phyloP scores from a whole-genome alignment of 2,113 vertebrate species.

The Poecile atricapillus region DNA sequence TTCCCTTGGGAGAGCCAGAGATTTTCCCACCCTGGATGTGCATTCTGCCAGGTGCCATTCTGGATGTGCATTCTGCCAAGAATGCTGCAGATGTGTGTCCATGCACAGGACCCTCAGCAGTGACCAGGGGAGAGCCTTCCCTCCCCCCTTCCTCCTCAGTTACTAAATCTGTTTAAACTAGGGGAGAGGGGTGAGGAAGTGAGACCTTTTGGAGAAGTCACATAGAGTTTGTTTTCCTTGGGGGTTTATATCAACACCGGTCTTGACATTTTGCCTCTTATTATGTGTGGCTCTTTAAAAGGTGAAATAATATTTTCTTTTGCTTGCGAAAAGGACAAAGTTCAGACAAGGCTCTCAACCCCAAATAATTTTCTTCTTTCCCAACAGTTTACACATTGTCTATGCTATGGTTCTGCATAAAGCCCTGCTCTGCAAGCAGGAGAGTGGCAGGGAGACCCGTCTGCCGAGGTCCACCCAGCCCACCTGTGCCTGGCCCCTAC shows the following conservation, averaged over 20 bases:
- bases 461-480: background rate
- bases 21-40: rapidly evolving
- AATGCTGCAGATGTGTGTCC: background rate
- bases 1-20: background rate
- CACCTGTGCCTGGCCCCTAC: background rate
- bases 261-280: conserved; percentile 83
- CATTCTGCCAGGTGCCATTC: rapidly evolving
- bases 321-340: conserved; percentile 82
- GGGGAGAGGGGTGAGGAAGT: conserved; percentile 72
- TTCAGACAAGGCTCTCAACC: conserved; percentile 75
- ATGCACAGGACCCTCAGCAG: background rate
- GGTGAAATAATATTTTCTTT: conserved; percentile 86
- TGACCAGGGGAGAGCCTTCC: background rate
- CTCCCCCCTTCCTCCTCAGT: conserved; percentile 32
- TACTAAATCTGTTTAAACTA: conserved; percentile 74
- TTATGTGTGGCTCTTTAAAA: conserved; percentile 83
- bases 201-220: conserved; percentile 74
- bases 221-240: conserved; percentile 81
- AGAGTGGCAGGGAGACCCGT: background rate
- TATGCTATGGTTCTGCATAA: background rate
- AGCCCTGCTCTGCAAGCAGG: background rate
- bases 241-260: conserved; percentile 81
- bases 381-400: conserved; percentile 38
- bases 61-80: rapidly evolving
- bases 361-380: conserved; percentile 68